Base-by-base conservation (phyloP, 2,797 vertebrate genomes). In the Gadopsis marmoratus region DNA sequence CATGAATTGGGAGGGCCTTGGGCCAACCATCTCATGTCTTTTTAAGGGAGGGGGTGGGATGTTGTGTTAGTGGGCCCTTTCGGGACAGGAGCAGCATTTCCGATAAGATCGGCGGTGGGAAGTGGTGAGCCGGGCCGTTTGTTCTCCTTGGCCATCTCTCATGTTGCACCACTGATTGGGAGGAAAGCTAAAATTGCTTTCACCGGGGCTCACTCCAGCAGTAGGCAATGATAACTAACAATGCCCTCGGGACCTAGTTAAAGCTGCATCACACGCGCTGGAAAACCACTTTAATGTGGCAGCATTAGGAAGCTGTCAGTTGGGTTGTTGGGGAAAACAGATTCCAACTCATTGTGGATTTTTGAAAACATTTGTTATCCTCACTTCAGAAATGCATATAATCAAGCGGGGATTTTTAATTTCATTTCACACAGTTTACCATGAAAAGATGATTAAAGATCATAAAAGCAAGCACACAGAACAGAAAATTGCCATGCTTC, bases 151-250 rank as follows among this genome's bases (percentile, higher is more conserved):
- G 93, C 87, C 91, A 92, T 93, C 94, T 96, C 94, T 95, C 94
- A 93, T 95, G 94, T 95, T 93, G 91, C 92, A 85, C 92, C 91
- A 92, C 92, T 95, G 96, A 96, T 96, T 95, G 94, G 96, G 93
- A 95, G 94, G 94, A 96, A 96, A 95, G 94, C 90, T 94, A 95
- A 95, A 96, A 96, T 96, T 90, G 71, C 95, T 96, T 96, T 96
- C 94, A 92, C 76, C 81, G 95, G 96, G 91, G 70, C 95, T 96
- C 94, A 68, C 93, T 91, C 94, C 94, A 95, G 94, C 95, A 96
- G 96, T 96, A 96, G 96, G 96, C 96, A 95, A 97, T 97, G 96
- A 97, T 97, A 96, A 96, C 96, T 97, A 97, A 97, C 96, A 97
- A 97, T 97, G 95, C 97, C 97, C 96, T 45, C 72, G 96, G 96